Evolutionary conservation across 2,888 invertebrate genomes (phyloP), one percentile per base, ranked within the genome.

Genomic region (Uropetala carovei): DNA sequence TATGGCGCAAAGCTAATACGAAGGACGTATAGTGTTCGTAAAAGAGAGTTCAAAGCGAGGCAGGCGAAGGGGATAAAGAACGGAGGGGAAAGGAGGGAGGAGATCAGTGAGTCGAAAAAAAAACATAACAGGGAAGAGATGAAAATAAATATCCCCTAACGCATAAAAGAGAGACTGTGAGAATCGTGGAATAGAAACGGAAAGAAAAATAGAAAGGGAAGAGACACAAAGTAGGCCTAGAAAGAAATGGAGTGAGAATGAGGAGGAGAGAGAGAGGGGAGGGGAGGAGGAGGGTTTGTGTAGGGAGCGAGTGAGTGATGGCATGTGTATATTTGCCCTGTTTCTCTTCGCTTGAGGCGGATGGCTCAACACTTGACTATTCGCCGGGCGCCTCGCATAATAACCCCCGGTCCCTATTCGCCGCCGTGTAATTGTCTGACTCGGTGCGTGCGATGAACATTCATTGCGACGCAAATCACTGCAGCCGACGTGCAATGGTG

Each of bases 371-470:
- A 27, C 27, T 75, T 75, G 43, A 43, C 1, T 43, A 43, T 43
- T 75, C 27, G n/a, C 75, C 75, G 75, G 75, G 27, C 27, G 75
- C 68, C 22, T 68, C 68, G n/a, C 75, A 27, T 75, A 75, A 75
- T 75, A 75, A 75, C 27, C 75, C 22, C 27, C 13, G 27, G 68
- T 68, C 68, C 27, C 3, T 27, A 22, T 27, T 75, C 75, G 22
- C 4, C 13, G n/a, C 75, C 4, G 27, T 13, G 75, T 75, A 75
- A 75, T 75, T 27, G 75, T 75, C 22, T 11, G 13, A 10, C 10
- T 11, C n/a, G 22, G 13, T 27, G 27, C 11, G 75, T 27, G 75
- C 27, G 27, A 75, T 75, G 75, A 27, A 75, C 75, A 75, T 27
- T 75, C 75, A 75, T 75, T 75, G 75, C 75, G 7, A 13, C 27